These are phyloP conservation scores for Danionella cerebrum DNA, from an alignment of 2,113 vertebrate genomes.

Conservation along the genomic window DNA sequence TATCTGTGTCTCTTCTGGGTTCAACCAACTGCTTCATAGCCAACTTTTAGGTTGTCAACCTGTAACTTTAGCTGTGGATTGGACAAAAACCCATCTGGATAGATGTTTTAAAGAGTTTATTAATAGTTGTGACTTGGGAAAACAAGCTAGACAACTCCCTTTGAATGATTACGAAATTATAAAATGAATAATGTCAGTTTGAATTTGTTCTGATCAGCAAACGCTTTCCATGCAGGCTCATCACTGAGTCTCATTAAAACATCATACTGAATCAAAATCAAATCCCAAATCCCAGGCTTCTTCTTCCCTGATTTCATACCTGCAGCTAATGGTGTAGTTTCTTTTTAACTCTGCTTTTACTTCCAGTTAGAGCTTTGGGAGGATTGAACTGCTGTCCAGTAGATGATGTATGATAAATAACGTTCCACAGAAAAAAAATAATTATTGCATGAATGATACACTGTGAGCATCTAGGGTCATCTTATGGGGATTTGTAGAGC, in stretches of 20 bases:
- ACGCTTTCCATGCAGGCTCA: not conserved
- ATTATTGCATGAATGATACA: not conserved
- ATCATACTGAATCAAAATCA: no score
- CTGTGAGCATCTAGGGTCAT: not conserved
- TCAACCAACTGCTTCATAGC: not conserved
- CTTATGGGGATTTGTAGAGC: not conserved
- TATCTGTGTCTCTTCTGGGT: not conserved
- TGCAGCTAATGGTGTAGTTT: no score
- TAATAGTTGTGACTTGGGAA: not conserved
- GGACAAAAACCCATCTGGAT: not conserved
- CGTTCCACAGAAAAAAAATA: not conserved
- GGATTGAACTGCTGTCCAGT: not conserved
- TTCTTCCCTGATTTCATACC: no score
- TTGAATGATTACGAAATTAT: not conserved
- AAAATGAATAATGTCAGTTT: not conserved
- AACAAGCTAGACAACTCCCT: not conserved
- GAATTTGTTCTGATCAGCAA: not conserved
- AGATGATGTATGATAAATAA: not conserved
- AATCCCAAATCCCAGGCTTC: not conserved
- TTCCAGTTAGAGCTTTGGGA: not conserved
- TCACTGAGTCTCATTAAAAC: no score
- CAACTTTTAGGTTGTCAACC: not conserved
- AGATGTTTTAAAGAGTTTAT: not conserved
- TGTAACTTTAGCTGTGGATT: not conserved
- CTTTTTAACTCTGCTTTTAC: no score